These are phyloP conservation scores for Heteromyza rotundicornis DNA, from an alignment of 2,888 invertebrate species.

Conservation along the genomic window DNA sequence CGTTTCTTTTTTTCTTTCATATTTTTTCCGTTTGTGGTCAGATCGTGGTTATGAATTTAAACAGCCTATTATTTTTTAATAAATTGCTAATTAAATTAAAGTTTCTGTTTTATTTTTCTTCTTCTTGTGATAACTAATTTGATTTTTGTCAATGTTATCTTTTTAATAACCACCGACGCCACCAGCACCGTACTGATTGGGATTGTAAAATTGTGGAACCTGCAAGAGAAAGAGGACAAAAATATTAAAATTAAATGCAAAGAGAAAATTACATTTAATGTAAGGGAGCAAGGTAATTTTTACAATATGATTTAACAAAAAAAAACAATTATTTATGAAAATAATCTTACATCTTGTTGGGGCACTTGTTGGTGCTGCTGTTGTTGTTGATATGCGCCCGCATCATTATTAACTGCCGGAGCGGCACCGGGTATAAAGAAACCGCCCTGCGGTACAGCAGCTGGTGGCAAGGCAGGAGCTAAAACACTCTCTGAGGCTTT, in stretches of 20 bases:
- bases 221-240: too few species aligned
- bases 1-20: too few species aligned
- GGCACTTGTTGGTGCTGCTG: not conserved
- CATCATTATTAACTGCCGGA: not conserved
- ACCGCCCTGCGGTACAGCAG: conserved; percentile 56
- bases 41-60: not conserved
- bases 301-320: not conserved
- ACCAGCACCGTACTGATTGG: not conserved
- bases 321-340: not conserved
- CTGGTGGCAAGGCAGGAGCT: conserved; percentile 60
- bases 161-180: not conserved
- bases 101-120: not conserved
- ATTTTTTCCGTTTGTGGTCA: not conserved
- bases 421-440: conserved; percentile 57
- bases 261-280: too few species aligned
- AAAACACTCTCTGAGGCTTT: conserved; percentile 56
- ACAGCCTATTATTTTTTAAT: not conserved
- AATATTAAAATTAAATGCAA: too few species aligned
- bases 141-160: not conserved
- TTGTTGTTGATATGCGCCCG: not conserved
- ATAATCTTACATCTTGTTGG: conserved; percentile 4
- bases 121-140: not conserved
- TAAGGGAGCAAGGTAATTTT: not conserved
- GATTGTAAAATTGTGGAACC: conserved; percentile 3
- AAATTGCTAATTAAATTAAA: conserved; percentile 2